phyloP scores from a whole-genome alignment of 2,113 vertebrate species.

The Typhlomys cinereus region DNA sequence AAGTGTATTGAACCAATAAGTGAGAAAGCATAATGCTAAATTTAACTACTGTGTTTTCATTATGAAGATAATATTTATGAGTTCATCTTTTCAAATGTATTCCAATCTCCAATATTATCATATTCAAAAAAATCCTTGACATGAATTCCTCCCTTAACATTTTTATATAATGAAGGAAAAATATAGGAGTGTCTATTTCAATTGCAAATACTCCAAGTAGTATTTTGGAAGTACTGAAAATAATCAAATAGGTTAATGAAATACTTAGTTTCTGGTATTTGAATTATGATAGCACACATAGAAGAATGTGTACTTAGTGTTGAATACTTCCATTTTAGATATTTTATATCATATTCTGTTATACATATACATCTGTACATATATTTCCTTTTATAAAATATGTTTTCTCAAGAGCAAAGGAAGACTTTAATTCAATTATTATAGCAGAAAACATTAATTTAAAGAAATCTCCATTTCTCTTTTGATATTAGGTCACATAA shows the following conservation, averaged over 20 bases:
- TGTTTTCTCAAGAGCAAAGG: not conserved
- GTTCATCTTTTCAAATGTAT: not conserved
- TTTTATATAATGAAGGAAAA: constrained; percentile 1
- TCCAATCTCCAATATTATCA: not conserved
- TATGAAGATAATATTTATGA: not conserved
- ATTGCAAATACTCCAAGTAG: constrained; percentile 55
- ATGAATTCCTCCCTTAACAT: not conserved
- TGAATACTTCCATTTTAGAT: constrained; percentile 15
- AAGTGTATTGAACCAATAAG: not conserved
- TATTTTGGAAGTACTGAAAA: not conserved
- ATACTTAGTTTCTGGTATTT: not conserved
- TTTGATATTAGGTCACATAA: not conserved
- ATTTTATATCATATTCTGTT: not conserved
- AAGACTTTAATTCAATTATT: constrained; percentile 31
- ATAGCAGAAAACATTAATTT: not conserved
- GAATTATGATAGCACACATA: constrained; percentile 9
- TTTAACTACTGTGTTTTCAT: not conserved
- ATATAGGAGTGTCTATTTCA: not conserved
- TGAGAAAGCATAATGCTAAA: not conserved
- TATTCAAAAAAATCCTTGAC: not conserved
- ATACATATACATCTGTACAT: too few species aligned
- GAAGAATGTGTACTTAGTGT: not conserved
- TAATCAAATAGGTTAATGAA: constrained; percentile 48
- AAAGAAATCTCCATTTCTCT: not conserved
- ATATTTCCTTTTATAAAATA: not conserved